Evolutionary conservation across 2,888 invertebrate genomes (phyloP), one percentile per base, ranked within the genome.

Genomic region (Drosophila meridiana): DNA sequence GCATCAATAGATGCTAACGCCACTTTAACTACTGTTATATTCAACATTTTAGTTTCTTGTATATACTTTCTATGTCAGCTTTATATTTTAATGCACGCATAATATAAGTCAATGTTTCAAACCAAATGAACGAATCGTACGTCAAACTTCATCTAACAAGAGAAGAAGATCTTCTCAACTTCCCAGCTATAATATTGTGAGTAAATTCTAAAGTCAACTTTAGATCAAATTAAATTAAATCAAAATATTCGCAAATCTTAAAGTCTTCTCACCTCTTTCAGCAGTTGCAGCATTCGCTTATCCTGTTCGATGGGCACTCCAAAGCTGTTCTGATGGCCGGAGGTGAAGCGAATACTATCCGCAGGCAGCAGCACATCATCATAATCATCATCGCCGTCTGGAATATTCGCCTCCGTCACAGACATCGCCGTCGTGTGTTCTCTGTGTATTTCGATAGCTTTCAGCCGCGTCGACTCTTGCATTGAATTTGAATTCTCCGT

Each of bases 221-320:
- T 8, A 36, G 9, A 9, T 38, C 20, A 38, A 4, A 13, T 13
- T 2, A 38, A 38, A 38, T 38, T 13, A 38, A 38, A 38, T 4
- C 1, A 13, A 38, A 38, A 13, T 4, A 38, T 38, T 38, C 38
- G 4, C n/a, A 4, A 43, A 4, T 20, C 9, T 4, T 9, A 20
- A 4, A 4, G 1, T 1, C 43, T 47, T 28, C 91, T 90, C 52
- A 92, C 92, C 20, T 91, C 91, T 71, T 92, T 92, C 2, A 93
- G 79, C 14, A 93, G 74, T 55, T 85, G 80, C 66, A 93, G 74
- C 62, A 93, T 94, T 64, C 94, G 94, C 75, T 94, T 94, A 66
- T 95, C 95, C 70, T 95, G 95, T 85, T 95, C 95, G 55, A 95
- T 94, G 61, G 95, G 94, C 70, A 95, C 93, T 64, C 95, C 95